phyloP scores from a whole-genome alignment of 2,797 vertebrate genomes.

The Enteromius thamalakanensis region DNA sequence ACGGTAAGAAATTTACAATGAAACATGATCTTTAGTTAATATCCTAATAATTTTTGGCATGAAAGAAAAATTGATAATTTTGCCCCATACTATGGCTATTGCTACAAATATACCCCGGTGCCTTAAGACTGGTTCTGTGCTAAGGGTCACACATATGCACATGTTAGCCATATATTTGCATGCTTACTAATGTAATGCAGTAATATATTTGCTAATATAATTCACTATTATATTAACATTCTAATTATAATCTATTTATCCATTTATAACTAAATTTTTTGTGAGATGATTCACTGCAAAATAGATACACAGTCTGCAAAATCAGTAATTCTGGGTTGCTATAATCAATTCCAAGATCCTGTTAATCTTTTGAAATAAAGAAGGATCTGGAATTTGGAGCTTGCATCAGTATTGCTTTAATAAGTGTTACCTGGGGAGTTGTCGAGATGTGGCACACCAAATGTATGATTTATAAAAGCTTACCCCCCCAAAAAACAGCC shows the following conservation, averaged over 20 bases:
- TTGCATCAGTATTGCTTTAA: slow-evolving; percentile 34
- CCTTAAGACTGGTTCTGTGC: too few relatives aligned
- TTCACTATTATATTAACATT: background rate
- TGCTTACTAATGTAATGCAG: background rate
- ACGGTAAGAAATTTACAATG: too few relatives aligned
- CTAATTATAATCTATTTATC: background rate
- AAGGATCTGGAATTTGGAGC: slow-evolving; percentile 22
- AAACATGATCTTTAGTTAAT: too few relatives aligned
- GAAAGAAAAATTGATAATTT: too few relatives aligned
- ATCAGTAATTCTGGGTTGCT: background rate
- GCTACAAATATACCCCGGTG: too few relatives aligned
- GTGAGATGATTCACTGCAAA: background rate
- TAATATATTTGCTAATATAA: background rate
- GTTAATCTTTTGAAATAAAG: slow-evolving; percentile 21
- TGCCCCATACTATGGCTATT: too few relatives aligned
- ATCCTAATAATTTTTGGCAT: too few relatives aligned
- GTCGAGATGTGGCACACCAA: background rate
- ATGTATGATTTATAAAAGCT: slow-evolving; percentile 38
- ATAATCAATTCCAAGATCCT: slow-evolving; percentile 15
- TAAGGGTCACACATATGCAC: background rate
- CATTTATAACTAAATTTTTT: background rate
- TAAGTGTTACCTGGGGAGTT: slow-evolving; percentile 22
- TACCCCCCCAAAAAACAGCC: background rate
- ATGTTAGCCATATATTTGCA: background rate
- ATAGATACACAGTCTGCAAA: background rate